phyloP scores from a whole-genome alignment of 2,888 invertebrate species.

The Drosophila austrosaltans region DNA sequence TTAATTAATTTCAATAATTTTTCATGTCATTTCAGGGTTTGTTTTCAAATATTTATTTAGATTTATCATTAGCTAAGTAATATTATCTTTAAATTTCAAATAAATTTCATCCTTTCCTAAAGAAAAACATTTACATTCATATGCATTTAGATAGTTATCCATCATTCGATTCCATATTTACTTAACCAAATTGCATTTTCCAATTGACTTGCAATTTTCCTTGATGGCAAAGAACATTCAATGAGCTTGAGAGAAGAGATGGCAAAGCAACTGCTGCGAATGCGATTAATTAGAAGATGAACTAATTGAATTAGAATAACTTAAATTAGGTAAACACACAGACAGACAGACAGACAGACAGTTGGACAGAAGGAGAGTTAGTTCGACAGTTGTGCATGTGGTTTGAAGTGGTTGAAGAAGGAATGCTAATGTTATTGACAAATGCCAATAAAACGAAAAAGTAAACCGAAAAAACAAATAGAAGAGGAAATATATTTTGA shows the following conservation, averaged over 20 bases:
- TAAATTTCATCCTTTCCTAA: background rate
- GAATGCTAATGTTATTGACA: slow-evolving; percentile 68
- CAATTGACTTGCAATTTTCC: slow-evolving; percentile 63
- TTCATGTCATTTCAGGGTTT: too few relatives aligned
- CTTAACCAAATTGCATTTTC: slow-evolving; percentile 72
- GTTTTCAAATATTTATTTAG: too few relatives aligned
- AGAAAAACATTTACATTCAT: slow-evolving; percentile 11
- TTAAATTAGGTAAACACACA: slow-evolving; percentile 73
- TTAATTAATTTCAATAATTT: too few relatives aligned
- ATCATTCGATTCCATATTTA: slow-evolving; percentile 54
- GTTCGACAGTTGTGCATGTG: background rate
- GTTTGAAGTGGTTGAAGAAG: slow-evolving; percentile 19
- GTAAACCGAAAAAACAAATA: slow-evolving; percentile 16
- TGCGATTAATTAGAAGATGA: slow-evolving; percentile 71
- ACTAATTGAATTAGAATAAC: slow-evolving; percentile 79
- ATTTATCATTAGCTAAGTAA: too few relatives aligned
- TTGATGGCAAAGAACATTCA: slow-evolving; percentile 23
- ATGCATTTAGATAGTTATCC: slow-evolving; percentile 26
- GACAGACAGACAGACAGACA: slow-evolving; percentile 45
- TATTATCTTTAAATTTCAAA: too few relatives aligned
- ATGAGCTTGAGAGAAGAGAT: background rate
- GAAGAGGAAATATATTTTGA: slow-evolving; percentile 46
- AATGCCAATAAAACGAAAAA: slow-evolving; percentile 41
- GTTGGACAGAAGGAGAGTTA: slow-evolving; percentile 46
- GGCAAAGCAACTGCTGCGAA: slow-evolving; percentile 39